Base-by-base conservation (phyloP, 2,888 invertebrate genomes). In the Sphaerophoria taeniata region DNA sequence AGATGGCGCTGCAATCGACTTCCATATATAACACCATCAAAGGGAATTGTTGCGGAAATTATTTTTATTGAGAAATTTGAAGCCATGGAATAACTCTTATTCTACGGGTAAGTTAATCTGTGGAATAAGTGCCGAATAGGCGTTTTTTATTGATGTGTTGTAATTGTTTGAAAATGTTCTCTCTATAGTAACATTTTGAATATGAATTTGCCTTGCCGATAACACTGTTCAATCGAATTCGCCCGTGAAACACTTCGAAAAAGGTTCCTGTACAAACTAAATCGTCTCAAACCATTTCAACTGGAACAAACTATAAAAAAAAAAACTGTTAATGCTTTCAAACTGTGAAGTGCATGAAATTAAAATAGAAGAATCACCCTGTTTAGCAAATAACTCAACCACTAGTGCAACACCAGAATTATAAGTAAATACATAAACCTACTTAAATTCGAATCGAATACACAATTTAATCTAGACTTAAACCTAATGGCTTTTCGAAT, bases 401-500 rank as follows among this genome's bases (percentile, higher is more conserved):
- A 80, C 71, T 78, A 53, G 69, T 77, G 71, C 86, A 87, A 56
- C 76, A 84, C 72, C 81, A 81, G 65, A 73, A 71, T 24, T 24
- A 24, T 39, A 65, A 65, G 47, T 83, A 77, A 71, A 69, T 53
- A 79, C 75, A 82, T 75, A 80, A 87, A 88, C 87, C 87, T 88
- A 87, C 83, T 84, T 84, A 83, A 76, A 76, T 80, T 84, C 80
- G 72, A 87, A 84, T 67, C 14, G 43, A 43, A 43, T 43, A 39
- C 24, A 51, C 16, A 87, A 82, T 83, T 51, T 90, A 89, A 85
- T 86, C 90, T 90, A 90, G 81, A 87, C 89, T 90, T 91, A 90
- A 83, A 88, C 88, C 91, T 92, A 92, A 88, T 91, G 90, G 92
- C 92, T 92, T 92, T 92, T 92, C 92, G 92, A 92, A 92, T 92